Percentiles rank a stretch among this genome's conserved stretches.
phyloP scores from a whole-genome alignment of 2,113 vertebrate genomes.

The Collichthys lucidus region DNA sequence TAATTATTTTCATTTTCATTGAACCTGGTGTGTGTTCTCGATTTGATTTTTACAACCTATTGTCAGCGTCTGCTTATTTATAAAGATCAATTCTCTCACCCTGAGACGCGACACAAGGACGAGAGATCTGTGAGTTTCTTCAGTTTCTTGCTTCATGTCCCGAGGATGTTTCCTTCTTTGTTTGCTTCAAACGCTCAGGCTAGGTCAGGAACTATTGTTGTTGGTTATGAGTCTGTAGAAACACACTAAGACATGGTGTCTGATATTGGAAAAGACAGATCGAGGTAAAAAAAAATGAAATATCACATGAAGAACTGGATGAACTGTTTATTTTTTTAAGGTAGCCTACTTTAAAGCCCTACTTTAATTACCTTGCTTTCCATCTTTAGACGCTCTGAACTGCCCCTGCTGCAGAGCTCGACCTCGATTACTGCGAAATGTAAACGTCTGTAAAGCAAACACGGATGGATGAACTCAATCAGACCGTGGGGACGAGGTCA shows the following conservation, averaged over 20 bases:
- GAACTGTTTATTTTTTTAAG: background rate
- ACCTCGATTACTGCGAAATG: background rate
- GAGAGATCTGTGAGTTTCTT: background rate
- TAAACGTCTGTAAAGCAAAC: background rate
- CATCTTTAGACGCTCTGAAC: background rate
- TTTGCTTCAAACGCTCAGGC: constrained; percentile 6
- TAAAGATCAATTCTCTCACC: background rate
- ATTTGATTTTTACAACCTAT: background rate
- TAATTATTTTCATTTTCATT: constrained; percentile 5
- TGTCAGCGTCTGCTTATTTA: background rate
- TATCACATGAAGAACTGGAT: background rate
- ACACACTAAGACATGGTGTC: background rate
- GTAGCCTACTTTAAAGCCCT: background rate
- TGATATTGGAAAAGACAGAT: background rate
- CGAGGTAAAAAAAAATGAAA: background rate
- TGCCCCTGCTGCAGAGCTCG: background rate
- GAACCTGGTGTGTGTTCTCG: background rate
- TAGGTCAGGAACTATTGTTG: background rate
- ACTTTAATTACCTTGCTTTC: background rate
- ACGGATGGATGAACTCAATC: background rate
- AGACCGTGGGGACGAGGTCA: too few relatives aligned
- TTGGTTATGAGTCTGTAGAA: background rate
- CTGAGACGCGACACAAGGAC: too few relatives aligned
- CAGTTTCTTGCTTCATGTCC: background rate
- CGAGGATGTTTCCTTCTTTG: constrained; percentile 17